Conservation (phyloP, 2,797 vertebrate genomes). For the Pangasius djambal region DNA sequence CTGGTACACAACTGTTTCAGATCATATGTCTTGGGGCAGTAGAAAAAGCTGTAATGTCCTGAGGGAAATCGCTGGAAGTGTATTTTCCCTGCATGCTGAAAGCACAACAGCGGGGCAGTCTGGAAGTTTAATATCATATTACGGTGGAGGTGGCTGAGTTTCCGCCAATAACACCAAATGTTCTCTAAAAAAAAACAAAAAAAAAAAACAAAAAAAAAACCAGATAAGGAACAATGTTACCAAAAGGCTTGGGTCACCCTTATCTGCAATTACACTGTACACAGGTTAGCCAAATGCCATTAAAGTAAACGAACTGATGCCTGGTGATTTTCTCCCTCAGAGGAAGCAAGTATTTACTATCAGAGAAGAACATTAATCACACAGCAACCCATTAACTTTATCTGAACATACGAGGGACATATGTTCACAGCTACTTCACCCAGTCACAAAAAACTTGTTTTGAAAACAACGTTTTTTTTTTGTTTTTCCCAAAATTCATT, state of each 20-base stretch:
- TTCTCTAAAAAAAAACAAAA: not conserved
- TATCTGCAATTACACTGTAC: conserved; percentile 70
- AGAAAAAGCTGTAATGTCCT: conserved; percentile 31
- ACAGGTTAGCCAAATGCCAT: conserved; percentile 70
- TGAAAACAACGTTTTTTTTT: not conserved
- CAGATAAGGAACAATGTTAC: conserved; percentile 7
- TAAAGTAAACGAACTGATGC: conserved; percentile 75
- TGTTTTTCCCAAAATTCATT: not conserved
- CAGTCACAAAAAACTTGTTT: not conserved
- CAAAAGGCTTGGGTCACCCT: conserved; percentile 61
- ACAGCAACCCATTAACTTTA: conserved; percentile 40
- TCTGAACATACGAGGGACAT: conserved; percentile 26
- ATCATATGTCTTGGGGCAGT: conserved; percentile 17
- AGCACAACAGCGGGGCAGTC: not conserved
- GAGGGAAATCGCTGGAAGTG: conserved; percentile 31
- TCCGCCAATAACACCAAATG: conserved; percentile 26
- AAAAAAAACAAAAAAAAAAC: not conserved
- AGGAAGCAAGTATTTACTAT: conserved; percentile 69
- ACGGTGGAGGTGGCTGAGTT: conserved; percentile 14
- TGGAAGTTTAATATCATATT: conserved; percentile 23
- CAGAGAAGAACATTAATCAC: conserved; percentile 36
- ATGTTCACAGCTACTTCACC: conserved; percentile 28
- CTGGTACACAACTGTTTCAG: conserved; percentile 15
- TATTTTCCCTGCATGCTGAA: conserved; percentile 21
- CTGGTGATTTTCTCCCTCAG: conserved; percentile 73